Evolutionary conservation across 2,888 invertebrate genomes (phyloP), one percentile per base, ranked within the genome.

Genomic region (Pinctada fucata): DNA sequence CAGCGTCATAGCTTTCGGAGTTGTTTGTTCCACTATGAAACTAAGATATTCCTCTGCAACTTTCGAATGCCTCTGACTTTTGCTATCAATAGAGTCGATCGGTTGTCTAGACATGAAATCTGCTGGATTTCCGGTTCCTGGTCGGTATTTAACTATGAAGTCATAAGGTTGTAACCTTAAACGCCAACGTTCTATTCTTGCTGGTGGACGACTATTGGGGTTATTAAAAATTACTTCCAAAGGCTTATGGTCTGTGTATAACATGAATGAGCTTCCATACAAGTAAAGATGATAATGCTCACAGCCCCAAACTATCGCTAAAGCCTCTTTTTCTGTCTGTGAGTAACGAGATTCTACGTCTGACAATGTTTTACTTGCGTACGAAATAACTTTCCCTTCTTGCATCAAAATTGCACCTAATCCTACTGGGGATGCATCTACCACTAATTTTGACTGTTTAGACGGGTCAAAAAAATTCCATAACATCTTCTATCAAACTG

Each of bases 171-270:
- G 69, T 16, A 85, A 72, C 48, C 78, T 70, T 4, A 84, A 69
- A 69, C 82, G 65, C 81, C 79, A 84, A 13, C 83, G 58, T 58
- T 82, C 82, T 63, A 64, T 72, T 65, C 84, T 68, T 16, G 84
- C 80, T 49, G 83, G 80, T 1, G 85, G 77, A 13, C 81, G 83
- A 2, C 16, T 13, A 64, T 83, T 85, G 47, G 73, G 80, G 47
- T 83, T 87, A 13, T 80, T 84, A 65, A 87, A 85, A 13, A 90
- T 85, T 8, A 75, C 72, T 52, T 81, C 76, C 13, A 90, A 72
- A 8, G 87, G 88, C 74, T 86, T 84, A 79, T 89, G 89, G 74
- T 88, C 89, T 1, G 86, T 87, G 45, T 83, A 63, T 2, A 90
- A 72, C 4, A 64, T 82, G 75, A 89, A 87, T 49, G 65, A 52